Evolutionary conservation across 1,140 invertebrate species (phyloP).

Genomic region (Argopecten irradians): DNA sequence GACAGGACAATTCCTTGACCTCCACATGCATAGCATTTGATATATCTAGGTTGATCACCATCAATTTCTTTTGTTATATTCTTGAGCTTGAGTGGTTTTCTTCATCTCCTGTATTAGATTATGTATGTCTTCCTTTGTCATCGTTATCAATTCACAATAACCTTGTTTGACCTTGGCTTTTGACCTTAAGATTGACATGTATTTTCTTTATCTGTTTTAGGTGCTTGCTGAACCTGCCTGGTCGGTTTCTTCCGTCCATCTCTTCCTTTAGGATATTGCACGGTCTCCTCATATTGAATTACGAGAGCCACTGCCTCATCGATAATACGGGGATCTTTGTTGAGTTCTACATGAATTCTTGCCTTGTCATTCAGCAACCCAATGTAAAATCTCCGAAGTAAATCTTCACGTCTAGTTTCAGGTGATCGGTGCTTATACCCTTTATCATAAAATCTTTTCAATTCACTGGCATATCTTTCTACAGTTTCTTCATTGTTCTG

Average conservation of each 20-base stretch:
- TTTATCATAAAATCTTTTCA: slow-evolving; percentile 44
- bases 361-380: slow-evolving; percentile 31
- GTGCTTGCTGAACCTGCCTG: background rate
- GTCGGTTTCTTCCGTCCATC: background rate
- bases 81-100: background rate
- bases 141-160: background rate
- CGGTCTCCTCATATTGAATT: background rate
- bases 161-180: background rate
- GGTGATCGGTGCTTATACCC: slow-evolving; percentile 28
- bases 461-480: slow-evolving; percentile 47
- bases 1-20: background rate
- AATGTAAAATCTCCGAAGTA: slow-evolving; percentile 37
- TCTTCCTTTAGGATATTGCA: background rate
- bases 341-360: slow-evolving; percentile 33
- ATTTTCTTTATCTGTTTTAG: background rate
- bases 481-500: slow-evolving; percentile 37
- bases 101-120: background rate
- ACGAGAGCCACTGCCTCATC: slow-evolving; percentile 32
- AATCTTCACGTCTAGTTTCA: slow-evolving; percentile 41
- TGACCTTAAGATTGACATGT: background rate
- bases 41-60: background rate
- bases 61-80: background rate
- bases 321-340: slow-evolving; percentile 36
- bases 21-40: background rate
- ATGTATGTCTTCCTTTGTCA: background rate